A percentile compares a stretch with the other conserved stretches of the same genome.
Evolutionary conservation across 1,140 invertebrate species (phyloP).

Genomic region (Anastrepha obliqua): DNA sequence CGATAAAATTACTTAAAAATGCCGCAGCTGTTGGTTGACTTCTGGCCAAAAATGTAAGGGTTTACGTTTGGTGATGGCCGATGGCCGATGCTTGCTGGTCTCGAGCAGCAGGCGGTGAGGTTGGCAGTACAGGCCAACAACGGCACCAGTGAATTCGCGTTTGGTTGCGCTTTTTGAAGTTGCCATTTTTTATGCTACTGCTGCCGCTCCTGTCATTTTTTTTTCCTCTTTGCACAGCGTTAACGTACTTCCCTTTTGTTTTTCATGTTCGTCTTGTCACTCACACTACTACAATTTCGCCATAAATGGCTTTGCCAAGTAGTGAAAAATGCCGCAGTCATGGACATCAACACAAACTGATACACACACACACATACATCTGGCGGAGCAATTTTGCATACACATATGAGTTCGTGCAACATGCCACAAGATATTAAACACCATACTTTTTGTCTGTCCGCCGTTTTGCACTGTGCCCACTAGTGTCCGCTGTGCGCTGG

Average conservation of each 20-base stretch:
- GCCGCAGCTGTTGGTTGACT: constrained; percentile 73
- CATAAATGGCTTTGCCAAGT: background rate
- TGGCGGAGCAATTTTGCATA: constrained; percentile 12
- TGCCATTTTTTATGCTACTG: constrained; percentile 3
- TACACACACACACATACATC: background rate
- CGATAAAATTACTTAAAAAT: constrained; percentile 74
- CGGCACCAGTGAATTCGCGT: background rate
- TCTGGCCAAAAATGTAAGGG: constrained; percentile 66
- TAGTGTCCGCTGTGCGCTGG: background rate
- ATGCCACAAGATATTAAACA: constrained; percentile 58
- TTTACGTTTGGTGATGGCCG: background rate
- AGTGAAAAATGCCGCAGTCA: background rate
- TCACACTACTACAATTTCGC: background rate
- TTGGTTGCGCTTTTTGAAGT: background rate
- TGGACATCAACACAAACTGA: background rate
- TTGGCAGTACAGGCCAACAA: background rate
- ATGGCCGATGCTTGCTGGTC: too few species aligned
- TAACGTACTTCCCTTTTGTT: background rate
- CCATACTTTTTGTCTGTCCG: background rate
- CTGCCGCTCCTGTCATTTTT: background rate
- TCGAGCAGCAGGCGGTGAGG: background rate
- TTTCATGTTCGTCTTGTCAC: background rate
- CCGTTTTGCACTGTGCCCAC: background rate
- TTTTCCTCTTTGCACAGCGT: background rate
- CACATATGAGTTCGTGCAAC: constrained; percentile 45